Conservation (phyloP, 1,140 invertebrate genomes). For the Nasonia giraulti region DNA sequence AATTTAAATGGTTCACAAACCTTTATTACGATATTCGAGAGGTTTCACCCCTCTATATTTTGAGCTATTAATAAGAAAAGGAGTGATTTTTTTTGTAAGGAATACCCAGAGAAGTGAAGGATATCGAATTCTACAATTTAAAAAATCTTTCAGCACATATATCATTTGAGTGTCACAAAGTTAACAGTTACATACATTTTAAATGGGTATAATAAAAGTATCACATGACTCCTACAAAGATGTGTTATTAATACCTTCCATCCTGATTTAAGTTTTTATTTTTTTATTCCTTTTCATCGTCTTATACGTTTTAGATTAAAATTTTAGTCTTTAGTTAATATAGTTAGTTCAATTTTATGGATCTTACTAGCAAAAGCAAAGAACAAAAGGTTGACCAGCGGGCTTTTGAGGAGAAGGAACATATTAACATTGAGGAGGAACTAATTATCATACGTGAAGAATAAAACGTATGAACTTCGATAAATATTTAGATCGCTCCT, state of each 20-base stretch:
- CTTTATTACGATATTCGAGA: conserved; percentile 17
- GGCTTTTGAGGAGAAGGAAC: too few relatives aligned
- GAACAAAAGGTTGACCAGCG: too few relatives aligned
- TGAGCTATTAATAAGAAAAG: conserved; percentile 18
- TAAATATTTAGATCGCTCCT: too few relatives aligned
- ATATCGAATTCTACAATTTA: conserved; percentile 4
- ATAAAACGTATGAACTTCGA: too few relatives aligned
- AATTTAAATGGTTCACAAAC: conserved; percentile 28
- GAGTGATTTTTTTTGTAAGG: conserved; percentile 27
- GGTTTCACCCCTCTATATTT: conserved; percentile 37
- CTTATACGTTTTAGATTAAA: too few relatives aligned
- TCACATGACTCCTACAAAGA: conserved; percentile 7
- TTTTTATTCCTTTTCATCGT: too few relatives aligned
- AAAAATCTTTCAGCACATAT: conserved; percentile 35
- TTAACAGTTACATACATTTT: conserved; percentile 19
- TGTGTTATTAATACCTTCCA: not conserved
- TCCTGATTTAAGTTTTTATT: not conserved
- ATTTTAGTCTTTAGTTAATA: too few relatives aligned
- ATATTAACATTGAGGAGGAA: too few relatives aligned
- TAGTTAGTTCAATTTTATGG: too few relatives aligned
- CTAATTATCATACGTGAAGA: too few relatives aligned
- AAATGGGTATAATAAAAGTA: conserved; percentile 41
- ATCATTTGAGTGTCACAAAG: conserved; percentile 32
- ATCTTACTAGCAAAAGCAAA: too few relatives aligned
- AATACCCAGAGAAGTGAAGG: not conserved